Conservation (phyloP, 2,113 vertebrate species). For the Syngnathus typhle region DNA sequence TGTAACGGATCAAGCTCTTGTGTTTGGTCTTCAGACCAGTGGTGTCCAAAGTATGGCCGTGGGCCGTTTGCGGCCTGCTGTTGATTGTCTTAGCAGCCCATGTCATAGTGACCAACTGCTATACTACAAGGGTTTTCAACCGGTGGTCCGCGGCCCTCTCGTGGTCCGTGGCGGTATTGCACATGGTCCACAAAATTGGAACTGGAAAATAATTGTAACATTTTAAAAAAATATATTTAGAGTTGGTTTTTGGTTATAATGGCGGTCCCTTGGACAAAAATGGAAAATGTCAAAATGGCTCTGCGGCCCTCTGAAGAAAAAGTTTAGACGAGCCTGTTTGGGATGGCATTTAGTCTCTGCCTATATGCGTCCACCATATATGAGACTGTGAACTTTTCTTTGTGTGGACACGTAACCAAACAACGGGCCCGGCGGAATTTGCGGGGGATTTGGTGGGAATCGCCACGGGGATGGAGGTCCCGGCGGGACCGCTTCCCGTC, state of each 20-base stretch:
- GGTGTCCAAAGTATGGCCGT: not conserved
- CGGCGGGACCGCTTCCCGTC: constrained; percentile 68
- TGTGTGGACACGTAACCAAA: constrained; percentile 70
- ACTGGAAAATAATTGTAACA: too few species aligned
- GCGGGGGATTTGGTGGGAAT: constrained; percentile 72
- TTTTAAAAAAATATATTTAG: too few species aligned
- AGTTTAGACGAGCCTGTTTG: not conserved
- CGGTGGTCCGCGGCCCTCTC: too few species aligned
- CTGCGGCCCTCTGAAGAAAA: not conserved
- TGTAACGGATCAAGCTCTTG: constrained; percentile 62
- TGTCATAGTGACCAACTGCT: too few species aligned
- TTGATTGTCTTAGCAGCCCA: not conserved
- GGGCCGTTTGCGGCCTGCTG: not conserved
- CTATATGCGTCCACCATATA: constrained; percentile 57
- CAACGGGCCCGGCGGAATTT: constrained; percentile 63
- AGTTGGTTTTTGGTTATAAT: too few species aligned
- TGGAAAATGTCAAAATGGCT: too few species aligned
- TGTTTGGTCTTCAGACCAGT: constrained; percentile 37
- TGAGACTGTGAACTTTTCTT: constrained; percentile 51
- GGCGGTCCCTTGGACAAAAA: too few species aligned
- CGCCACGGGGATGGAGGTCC: constrained; percentile 60
- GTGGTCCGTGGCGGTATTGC: too few species aligned
- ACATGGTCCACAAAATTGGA: too few species aligned
- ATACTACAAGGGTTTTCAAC: too few species aligned
- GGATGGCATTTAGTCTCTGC: constrained; percentile 57